Conservation (phyloP, 2,113 vertebrate genomes). For the Actinemys pallida region DNA sequence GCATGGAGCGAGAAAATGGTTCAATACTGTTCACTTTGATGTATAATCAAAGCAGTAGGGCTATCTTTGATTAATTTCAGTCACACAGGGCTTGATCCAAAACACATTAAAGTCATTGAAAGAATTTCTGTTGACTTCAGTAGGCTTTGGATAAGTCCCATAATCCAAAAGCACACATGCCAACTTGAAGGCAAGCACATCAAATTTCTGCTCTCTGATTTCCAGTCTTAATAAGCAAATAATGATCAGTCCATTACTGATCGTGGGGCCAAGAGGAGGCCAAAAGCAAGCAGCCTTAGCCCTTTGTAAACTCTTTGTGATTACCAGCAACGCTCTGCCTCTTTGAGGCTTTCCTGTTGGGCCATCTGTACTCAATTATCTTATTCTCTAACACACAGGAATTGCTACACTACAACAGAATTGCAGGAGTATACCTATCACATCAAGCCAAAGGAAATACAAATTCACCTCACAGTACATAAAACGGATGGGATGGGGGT, state of each 20-base stretch:
- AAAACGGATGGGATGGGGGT: neutral
- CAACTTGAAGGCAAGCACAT: neutral
- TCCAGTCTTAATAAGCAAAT: slow-evolving; percentile 31
- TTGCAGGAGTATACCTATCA: neutral
- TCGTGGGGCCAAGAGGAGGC: slow-evolving; percentile 1
- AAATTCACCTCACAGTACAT: neutral
- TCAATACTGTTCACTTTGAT: neutral
- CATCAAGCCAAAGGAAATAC: neutral
- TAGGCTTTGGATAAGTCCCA: neutral
- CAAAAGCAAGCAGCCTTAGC: slow-evolving; percentile 20
- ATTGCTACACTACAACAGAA: neutral
- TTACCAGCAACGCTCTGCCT: slow-evolving; percentile 17
- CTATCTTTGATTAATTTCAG: neutral
- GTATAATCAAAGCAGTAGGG: neutral
- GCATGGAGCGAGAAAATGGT: neutral
- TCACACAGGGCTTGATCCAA: neutral
- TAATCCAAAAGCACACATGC: neutral
- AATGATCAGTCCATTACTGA: slow-evolving; percentile 22
- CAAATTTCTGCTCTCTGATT: slow-evolving; percentile 43
- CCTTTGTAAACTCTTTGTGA: slow-evolving; percentile 18
- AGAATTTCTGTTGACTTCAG: neutral
- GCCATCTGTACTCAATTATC: neutral
- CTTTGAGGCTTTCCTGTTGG: neutral
- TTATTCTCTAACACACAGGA: fast-evolving
- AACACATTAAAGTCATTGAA: neutral